Evolutionary conservation across 2,888 invertebrate species (phyloP), one percentile per base, ranked within the genome.

Genomic region (Harmothoe impar): DNA sequence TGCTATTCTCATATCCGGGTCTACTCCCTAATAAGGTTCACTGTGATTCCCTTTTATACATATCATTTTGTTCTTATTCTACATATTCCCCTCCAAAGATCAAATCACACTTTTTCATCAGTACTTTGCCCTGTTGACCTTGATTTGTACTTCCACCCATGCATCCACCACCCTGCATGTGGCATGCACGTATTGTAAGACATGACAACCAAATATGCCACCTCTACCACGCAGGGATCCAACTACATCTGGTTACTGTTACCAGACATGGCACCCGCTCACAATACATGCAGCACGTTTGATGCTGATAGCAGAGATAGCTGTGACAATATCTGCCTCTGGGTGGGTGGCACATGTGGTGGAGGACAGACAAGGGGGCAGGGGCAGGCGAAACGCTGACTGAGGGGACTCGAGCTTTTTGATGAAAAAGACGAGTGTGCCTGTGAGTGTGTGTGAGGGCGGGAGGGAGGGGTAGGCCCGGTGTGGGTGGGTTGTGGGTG

Each of bases 381-480:
- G 84, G 35, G 10, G 43, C 17, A 43, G 52, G 43, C 35, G 84
- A 51, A 84, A 29, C 5, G 84, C 43, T n/a, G 52, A 23, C 43
- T 23, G 84, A 35, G 0, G 12, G 84, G 10, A 43, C n/a, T n/a
- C 43, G 43, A 43, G 5, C 43, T n/a, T n/a, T n/a, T n/a, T 43
- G 43, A 43, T 43, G 10, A 43, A 43, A 43, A 43, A 43, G 10
- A 43, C 3, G 43, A 7, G 43, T 43, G 43, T 7, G 43, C 10
- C 5, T 43, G 3, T 43, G 43, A 7, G 43, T 7, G 43, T 43
- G 43, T 43, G 78, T 20, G 78, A 78, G n/a, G 78, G n/a, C 10
- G 35, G 72, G 29, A 29, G 72, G 78, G 78, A 35, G 78, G 25
- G 78, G 78, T 20, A 29, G 78, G 78, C 78, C 31, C 78, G 31